A percentile compares a stretch with the other conserved stretches of the same genome.
Conservation (phyloP, 2,888 invertebrate species). For the Mesopsocus fuscifrons region DNA sequence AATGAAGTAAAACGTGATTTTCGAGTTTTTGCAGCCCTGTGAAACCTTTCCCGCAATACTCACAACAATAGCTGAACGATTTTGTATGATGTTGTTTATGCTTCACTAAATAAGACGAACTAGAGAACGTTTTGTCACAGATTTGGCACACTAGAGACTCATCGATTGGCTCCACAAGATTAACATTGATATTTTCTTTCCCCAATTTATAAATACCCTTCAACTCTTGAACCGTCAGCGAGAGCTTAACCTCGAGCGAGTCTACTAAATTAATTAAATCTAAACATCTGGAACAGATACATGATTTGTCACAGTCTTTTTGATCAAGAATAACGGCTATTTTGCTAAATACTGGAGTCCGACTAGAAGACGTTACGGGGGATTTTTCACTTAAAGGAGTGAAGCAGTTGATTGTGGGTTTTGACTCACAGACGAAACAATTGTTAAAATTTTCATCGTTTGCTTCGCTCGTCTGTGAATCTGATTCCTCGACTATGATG, state of each 20-base stretch:
- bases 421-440: neutral
- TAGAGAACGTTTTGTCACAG: constrained; percentile 19
- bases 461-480: constrained; percentile 3
- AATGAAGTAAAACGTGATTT: constrained; percentile 13
- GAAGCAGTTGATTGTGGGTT: neutral
- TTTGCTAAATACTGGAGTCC: neutral
- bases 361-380: neutral
- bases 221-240: neutral
- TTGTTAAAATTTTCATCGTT: neutral
- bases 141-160: constrained; percentile 15
- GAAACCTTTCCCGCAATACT: constrained; percentile 12
- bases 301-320: neutral
- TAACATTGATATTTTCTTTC: neutral
- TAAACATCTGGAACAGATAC: constrained; percentile 1
- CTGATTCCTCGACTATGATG: constrained; percentile 4
- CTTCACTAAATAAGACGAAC: constrained; percentile 15
- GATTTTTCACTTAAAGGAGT: neutral
- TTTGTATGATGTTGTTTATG: constrained; percentile 18
- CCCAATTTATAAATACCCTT: neutral
- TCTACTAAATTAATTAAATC: constrained; percentile 5
- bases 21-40: constrained; percentile 10
- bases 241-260: neutral
- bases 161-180: neutral
- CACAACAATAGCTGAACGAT: constrained; percentile 12
- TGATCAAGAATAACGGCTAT: neutral